phyloP scores from a whole-genome alignment of 2,113 vertebrate species.

The Bagarius yarrelli region DNA sequence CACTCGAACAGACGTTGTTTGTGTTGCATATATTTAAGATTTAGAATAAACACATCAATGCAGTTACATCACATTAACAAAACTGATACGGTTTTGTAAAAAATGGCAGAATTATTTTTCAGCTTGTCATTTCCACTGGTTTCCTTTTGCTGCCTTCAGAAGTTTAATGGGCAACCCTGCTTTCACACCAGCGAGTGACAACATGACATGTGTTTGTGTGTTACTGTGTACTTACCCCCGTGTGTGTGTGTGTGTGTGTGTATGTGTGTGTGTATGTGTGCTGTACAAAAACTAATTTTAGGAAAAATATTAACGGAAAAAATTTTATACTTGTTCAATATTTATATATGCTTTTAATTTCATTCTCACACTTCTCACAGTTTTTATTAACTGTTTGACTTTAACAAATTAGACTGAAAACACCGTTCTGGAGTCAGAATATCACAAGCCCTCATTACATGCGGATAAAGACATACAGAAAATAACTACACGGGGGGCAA shows the following conservation, averaged over 20 bases:
- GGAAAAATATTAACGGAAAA: no score
- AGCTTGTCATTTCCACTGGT: no score
- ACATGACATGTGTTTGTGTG: not conserved
- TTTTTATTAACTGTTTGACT: not conserved
- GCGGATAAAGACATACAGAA: not conserved
- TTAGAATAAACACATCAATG: not conserved
- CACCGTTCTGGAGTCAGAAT: not conserved
- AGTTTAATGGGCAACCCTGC: not conserved
- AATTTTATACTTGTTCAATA: not conserved
- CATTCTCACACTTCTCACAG: not conserved
- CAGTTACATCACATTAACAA: not conserved
- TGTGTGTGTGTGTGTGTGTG: no score
- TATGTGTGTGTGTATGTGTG: no score
- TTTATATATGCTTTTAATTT: not conserved
- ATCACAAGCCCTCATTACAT: not conserved
- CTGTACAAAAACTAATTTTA: no score
- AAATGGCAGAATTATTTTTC: no score
- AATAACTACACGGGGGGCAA: not conserved
- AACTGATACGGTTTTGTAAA: no score
- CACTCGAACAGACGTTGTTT: slow-evolving; percentile 37
- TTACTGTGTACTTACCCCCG: no score
- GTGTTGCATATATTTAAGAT: not conserved
- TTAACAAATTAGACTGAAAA: not conserved
- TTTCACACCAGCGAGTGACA: not conserved
- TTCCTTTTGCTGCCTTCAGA: not conserved